phyloP scores from a whole-genome alignment of 2,113 vertebrate species.

The Spea multiplicata region DNA sequence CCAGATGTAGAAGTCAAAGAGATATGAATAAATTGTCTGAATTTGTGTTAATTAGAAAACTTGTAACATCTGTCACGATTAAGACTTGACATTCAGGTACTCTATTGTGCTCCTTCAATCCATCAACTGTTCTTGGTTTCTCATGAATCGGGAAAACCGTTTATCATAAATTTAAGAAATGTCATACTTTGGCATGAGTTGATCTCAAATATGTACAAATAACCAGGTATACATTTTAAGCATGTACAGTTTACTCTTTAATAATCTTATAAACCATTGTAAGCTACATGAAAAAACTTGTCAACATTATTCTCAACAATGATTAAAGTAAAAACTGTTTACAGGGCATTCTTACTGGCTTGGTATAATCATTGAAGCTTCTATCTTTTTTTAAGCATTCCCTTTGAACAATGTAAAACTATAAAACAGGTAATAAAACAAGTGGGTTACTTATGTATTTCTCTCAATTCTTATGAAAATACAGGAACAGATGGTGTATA shows the following conservation, averaged over 20 bases:
- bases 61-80: too few relatives aligned
- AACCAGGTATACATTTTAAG: background rate
- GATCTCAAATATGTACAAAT: background rate
- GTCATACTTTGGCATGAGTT: background rate
- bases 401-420: conserved; percentile 31
- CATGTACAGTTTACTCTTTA: conserved; percentile 3
- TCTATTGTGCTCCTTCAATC: too few relatives aligned
- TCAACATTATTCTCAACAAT: conserved; percentile 14
- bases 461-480: background rate
- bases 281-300: background rate
- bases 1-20: too few relatives aligned
- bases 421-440: conserved; percentile 41
- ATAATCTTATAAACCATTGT: conserved; percentile 8
- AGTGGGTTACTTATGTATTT: conserved; percentile 20
- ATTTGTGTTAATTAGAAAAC: too few relatives aligned
- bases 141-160: too few relatives aligned
- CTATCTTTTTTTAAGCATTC: conserved; percentile 12
- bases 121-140: too few relatives aligned
- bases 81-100: too few relatives aligned
- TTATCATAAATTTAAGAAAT: too few relatives aligned
- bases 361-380: conserved; percentile 14
- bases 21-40: too few relatives aligned
- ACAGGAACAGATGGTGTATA: too few relatives aligned
- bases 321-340: conserved; percentile 32
- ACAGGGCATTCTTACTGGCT: conserved; percentile 7